Percentiles rank a stretch among this genome's conserved stretches.
Evolutionary conservation across 2,888 invertebrate species (phyloP).

Genomic region (Eumacrocentrus americanus): DNA sequence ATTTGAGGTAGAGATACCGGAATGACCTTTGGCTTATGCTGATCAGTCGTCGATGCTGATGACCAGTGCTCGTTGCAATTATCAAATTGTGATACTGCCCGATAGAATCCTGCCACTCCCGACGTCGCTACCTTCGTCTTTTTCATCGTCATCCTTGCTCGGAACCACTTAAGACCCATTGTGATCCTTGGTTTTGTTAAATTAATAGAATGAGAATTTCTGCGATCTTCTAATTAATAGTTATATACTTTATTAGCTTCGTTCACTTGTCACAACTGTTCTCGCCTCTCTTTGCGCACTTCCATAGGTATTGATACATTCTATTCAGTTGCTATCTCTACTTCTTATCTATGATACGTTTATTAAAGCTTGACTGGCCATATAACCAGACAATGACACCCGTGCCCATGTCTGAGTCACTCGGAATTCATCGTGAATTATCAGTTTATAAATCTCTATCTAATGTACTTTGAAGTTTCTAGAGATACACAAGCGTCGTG

Average conservation of each 20-base stretch:
- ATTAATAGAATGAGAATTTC: not conserved
- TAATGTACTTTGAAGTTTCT: not conserved
- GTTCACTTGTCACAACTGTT: too few relatives aligned
- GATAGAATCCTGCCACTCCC: slow-evolving; percentile 41
- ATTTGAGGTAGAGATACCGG: slow-evolving; percentile 19
- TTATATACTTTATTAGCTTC: too few relatives aligned
- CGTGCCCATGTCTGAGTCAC: slow-evolving; percentile 17
- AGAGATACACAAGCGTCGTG: too few relatives aligned
- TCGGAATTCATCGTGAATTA: slow-evolving; percentile 8
- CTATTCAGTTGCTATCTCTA: slow-evolving; percentile 17
- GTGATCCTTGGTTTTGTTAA: not conserved
- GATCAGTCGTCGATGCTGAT: slow-evolving; percentile 10
- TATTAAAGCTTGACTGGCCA: not conserved
- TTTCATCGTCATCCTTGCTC: slow-evolving; percentile 56
- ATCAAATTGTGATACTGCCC: slow-evolving; percentile 38
- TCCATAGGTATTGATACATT: slow-evolving; percentile 1
- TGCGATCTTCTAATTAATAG: not conserved
- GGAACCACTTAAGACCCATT: slow-evolving; percentile 62
- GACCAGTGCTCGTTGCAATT: too few relatives aligned
- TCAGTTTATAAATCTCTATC: slow-evolving; percentile 24
- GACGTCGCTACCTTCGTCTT: slow-evolving; percentile 27
- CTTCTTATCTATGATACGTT: slow-evolving; percentile 22
- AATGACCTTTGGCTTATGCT: slow-evolving; percentile 2
- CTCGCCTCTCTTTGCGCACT: too few relatives aligned
- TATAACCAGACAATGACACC: slow-evolving; percentile 8